These are phyloP conservation scores for Piprites chloris DNA, from an alignment of 2,113 vertebrate species.

Conservation along the genomic window DNA sequence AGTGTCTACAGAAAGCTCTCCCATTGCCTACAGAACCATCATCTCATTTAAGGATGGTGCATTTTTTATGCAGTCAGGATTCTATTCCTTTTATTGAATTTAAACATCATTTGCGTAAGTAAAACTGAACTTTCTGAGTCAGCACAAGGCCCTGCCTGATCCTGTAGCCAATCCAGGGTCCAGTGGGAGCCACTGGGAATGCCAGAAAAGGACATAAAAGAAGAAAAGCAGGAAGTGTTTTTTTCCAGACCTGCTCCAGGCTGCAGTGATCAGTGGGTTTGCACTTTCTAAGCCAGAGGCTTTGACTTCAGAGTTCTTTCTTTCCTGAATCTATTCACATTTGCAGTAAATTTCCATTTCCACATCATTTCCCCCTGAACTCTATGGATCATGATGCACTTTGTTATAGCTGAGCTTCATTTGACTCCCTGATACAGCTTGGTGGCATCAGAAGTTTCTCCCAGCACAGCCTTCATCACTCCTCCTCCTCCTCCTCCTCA, in stretches of 20 bases:
- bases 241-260: background rate
- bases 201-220: background rate
- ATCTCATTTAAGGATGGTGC: background rate
- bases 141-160: background rate
- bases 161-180: rapidly evolving
- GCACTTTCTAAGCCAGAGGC: background rate
- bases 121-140: background rate
- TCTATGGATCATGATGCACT: background rate
- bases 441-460: background rate
- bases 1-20: background rate
- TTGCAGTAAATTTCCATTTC: background rate
- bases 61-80: background rate
- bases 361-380: background rate
- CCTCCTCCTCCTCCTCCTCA: background rate
- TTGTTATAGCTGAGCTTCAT: background rate
- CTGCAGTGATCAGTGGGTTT: background rate
- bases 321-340: background rate
- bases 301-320: background rate
- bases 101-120: background rate
- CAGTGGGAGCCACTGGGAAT: background rate
- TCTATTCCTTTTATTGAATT: background rate
- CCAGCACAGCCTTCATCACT: background rate
- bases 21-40: background rate
- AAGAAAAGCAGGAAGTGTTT: background rate
- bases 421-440: background rate